Conservation (phyloP, 2,797 vertebrate species). For the Acanthurus leucopareius region DNA sequence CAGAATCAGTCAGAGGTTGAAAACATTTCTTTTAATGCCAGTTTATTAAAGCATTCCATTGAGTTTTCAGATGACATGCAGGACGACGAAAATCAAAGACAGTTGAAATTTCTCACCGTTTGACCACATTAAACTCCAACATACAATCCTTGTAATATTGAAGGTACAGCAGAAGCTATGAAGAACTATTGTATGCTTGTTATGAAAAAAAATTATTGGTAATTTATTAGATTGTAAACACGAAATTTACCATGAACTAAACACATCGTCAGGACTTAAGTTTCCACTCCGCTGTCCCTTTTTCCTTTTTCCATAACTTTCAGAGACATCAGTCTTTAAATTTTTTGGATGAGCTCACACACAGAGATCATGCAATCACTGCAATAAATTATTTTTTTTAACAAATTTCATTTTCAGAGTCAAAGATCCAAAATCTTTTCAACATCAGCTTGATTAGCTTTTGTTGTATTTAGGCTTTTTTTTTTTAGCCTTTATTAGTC, state of each 20-base stretch:
- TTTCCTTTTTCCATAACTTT: background rate
- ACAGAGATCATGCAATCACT: background rate
- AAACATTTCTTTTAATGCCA: conserved; percentile 10
- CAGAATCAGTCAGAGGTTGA: background rate
- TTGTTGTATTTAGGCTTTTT: too few species aligned
- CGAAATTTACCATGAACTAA: background rate
- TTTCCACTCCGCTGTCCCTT: background rate
- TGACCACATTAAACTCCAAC: background rate
- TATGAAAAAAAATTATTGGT: conserved; percentile 1
- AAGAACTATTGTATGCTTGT: background rate
- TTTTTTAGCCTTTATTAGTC: background rate
- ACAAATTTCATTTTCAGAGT: background rate
- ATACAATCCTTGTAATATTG: background rate
- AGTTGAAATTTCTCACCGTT: background rate
- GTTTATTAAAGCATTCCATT: conserved; percentile 5
- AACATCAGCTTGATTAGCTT: too few species aligned
- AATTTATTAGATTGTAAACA: background rate
- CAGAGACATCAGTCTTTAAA: background rate
- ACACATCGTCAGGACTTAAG: background rate
- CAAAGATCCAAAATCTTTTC: background rate
- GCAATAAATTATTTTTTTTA: background rate
- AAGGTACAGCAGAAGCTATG: background rate
- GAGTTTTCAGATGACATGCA: conserved; percentile 27
- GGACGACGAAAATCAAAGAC: background rate
- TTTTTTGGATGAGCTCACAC: background rate